Conservation (phyloP, 2,888 invertebrate species). For the Rhimphoctona megacephalus region DNA sequence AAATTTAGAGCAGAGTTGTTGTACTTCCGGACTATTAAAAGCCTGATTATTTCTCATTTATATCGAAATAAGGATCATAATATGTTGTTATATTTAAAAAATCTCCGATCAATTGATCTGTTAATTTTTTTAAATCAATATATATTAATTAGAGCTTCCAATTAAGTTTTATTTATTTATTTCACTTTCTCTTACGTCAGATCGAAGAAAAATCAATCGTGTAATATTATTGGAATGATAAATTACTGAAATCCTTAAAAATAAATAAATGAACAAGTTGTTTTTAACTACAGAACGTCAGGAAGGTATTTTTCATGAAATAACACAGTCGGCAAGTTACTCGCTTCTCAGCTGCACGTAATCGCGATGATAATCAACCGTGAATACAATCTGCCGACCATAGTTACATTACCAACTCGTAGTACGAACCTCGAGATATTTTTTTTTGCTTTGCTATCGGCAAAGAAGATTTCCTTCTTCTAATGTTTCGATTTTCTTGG, state of each 20-base stretch:
- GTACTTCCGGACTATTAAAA: neutral
- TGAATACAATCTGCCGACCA: slow-evolving; percentile 8
- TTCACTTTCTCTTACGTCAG: neutral
- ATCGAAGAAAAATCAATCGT: neutral
- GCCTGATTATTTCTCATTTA: neutral
- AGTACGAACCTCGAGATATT: slow-evolving; percentile 15
- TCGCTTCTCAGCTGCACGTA: neutral
- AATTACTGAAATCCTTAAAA: too few relatives aligned
- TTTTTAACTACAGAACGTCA: neutral
- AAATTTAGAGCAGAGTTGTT: neutral
- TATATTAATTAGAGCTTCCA: neutral
- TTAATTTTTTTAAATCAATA: neutral
- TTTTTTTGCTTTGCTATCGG: slow-evolving; percentile 37
- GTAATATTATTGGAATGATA: neutral
- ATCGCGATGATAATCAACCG: slow-evolving; percentile 11
- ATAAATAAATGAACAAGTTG: too few relatives aligned
- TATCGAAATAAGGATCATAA: neutral
- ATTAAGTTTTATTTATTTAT: neutral
- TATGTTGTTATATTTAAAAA: neutral
- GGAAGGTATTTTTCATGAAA: neutral
- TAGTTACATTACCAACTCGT: slow-evolving; percentile 34
- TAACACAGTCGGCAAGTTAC: slow-evolving; percentile 55
- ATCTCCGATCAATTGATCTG: neutral
- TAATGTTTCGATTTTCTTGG: neutral
- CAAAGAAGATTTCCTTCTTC: slow-evolving; percentile 42